phyloP scores from a whole-genome alignment of 2,888 invertebrate species.

The Leucoma salicis region DNA sequence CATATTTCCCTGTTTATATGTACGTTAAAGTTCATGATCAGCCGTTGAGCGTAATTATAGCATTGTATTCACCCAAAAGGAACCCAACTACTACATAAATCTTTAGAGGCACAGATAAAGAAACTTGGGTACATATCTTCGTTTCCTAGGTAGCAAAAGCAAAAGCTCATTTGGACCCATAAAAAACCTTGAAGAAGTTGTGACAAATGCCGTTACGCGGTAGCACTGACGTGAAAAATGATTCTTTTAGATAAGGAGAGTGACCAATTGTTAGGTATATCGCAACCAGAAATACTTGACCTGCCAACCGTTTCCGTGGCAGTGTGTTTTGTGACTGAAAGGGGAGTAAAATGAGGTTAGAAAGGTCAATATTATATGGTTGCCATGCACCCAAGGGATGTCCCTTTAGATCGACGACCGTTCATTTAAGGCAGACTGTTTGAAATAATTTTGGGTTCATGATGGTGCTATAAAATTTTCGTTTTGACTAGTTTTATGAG shows the following conservation, averaged over 20 bases:
- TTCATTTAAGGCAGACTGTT: conserved; percentile 44
- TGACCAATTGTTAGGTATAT: conserved; percentile 68
- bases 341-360: conserved; percentile 1
- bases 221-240: conserved; percentile 75
- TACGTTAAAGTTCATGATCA: too few species aligned
- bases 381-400: conserved; percentile 34
- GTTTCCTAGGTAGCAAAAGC: conserved; percentile 52
- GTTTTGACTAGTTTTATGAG: conserved; percentile 17
- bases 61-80: conserved; percentile 16
- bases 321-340: background rate
- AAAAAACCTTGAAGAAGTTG: conserved; percentile 69
- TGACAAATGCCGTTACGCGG: conserved; percentile 68
- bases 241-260: conserved; percentile 71
- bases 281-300: conserved; percentile 40
- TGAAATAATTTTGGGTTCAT: conserved; percentile 49
- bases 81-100: conserved; percentile 36
- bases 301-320: conserved; percentile 15
- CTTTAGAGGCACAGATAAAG: conserved; percentile 33
- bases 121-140: conserved; percentile 50
- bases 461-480: conserved; percentile 26
- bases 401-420: conserved; percentile 45
- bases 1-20: too few species aligned
- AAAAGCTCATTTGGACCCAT: conserved; percentile 48
- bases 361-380: conserved; percentile 35
- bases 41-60: too few species aligned